Base-by-base conservation (phyloP, 2,888 invertebrate species). In the Trissolcus brochymenae region DNA sequence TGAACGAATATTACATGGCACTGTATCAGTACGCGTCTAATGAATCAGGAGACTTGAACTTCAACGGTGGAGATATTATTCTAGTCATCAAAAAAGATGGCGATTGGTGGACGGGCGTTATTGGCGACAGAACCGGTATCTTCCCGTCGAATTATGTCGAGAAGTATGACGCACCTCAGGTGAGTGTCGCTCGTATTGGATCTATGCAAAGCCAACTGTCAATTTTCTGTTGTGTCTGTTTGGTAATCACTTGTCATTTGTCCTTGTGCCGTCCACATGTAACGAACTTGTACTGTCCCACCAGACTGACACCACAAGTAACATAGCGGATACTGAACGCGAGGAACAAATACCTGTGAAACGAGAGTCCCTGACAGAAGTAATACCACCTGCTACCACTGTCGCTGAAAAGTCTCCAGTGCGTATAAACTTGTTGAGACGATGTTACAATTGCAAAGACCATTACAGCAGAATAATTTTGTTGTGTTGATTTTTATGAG, bases 121-220 rank as follows among this genome's bases (percentile, higher is more conserved):
- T 97, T 81, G 96, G 94, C 49, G 91, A 93, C 83, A 92, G 94
- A 79, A 93, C 92, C 9, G 99, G 99, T 66, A 97, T 99, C 81
- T 99, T 99, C 90, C 99, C 99, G 0, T 97, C 97, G 1, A 99
- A 98, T 91, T 99, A 99, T 90, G 99, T 96, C 65, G 94, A 95
- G 84, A 93, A 92, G 56, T 93, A 93, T 0, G 92, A 92, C 81
- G 90, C 82, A 61, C 82, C 86, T 11, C 84, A 88, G 84, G 88
- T 88, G 78, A 77, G 66, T 41, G 4, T 9, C 13, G n/a, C n/a
- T n/a, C n/a, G n/a, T n/a, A n/a, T n/a, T n/a, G n/a, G n/a, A n/a
- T n/a, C n/a, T n/a, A n/a, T n/a, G 19, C 19, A 19, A 19, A 50
- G 11, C n/a, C 43, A 16, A 40, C 7, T 40, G 21, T 51, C 13